Conservation (phyloP, 2,888 invertebrate genomes). For the Sphaerophoria taeniata region DNA sequence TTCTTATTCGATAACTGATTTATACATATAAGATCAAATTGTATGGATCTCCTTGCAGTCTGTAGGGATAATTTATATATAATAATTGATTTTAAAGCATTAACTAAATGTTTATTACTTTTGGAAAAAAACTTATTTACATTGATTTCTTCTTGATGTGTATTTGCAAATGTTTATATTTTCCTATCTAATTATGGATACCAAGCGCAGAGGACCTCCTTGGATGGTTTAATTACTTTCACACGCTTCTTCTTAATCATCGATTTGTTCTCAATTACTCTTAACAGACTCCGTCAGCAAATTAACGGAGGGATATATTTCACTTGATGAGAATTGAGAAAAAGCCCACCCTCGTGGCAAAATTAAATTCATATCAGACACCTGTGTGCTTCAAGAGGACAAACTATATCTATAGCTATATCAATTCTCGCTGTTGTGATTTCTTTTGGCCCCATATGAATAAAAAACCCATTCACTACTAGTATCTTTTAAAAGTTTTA, state of each 20-base stretch:
- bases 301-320: conserved; percentile 38
- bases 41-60: too few relatives aligned
- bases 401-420: neutral
- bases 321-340: conserved; percentile 31
- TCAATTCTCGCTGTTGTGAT: conserved; percentile 20
- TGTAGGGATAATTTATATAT: too few relatives aligned
- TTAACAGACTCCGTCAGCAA: conserved; percentile 12
- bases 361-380: conserved; percentile 43
- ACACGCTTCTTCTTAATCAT: conserved; percentile 34
- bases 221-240: conserved; percentile 30
- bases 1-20: too few relatives aligned
- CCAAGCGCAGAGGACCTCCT: neutral
- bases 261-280: conserved; percentile 26
- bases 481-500: neutral
- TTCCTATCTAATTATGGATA: too few relatives aligned
- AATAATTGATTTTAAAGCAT: too few relatives aligned
- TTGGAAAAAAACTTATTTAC: too few relatives aligned
- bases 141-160: too few relatives aligned
- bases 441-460: neutral
- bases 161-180: too few relatives aligned
- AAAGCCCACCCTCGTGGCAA: conserved; percentile 56
- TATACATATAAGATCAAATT: too few relatives aligned
- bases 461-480: conserved; percentile 10
- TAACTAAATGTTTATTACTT: too few relatives aligned
- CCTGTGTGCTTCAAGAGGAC: conserved; percentile 36